phyloP scores from a whole-genome alignment of 2,797 vertebrate genomes.

The Aviceda leuphotes region DNA sequence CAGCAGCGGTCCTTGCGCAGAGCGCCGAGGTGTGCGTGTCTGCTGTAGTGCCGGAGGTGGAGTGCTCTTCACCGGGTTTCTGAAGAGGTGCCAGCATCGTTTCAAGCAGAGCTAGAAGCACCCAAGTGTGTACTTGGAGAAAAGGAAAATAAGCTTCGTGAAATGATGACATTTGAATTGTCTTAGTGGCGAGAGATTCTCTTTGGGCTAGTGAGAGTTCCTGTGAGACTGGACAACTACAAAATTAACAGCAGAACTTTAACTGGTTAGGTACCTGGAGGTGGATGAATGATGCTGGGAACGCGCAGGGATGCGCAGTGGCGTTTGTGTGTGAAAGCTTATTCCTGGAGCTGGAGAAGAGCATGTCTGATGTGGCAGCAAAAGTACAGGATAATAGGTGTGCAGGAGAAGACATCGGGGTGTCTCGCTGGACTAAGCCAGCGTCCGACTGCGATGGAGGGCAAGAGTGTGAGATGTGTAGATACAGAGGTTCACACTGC shows the following conservation, averaged over 20 bases:
- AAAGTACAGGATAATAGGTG: background rate
- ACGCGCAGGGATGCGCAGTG: background rate
- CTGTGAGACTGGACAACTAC: background rate
- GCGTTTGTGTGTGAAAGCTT: background rate
- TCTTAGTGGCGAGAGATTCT: background rate
- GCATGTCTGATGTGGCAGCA: background rate
- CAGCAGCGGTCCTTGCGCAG: background rate
- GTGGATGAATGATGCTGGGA: background rate
- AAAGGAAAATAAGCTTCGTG: background rate
- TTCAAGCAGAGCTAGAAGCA: background rate
- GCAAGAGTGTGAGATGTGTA: background rate
- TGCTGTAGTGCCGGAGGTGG: background rate
- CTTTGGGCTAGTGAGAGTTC: background rate
- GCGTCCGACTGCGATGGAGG: background rate
- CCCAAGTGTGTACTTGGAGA: background rate
- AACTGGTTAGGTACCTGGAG: rapidly evolving
- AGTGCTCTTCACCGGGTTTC: background rate
- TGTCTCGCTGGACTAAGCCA: background rate
- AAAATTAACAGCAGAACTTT: background rate
- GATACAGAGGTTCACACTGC: background rate
- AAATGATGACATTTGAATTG: background rate
- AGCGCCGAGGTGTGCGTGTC: rapidly evolving
- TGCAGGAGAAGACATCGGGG: background rate
- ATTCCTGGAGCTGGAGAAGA: background rate
- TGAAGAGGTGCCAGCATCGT: background rate